Conservation (phyloP, 2,113 vertebrate species). For the Eidolon helvum region DNA sequence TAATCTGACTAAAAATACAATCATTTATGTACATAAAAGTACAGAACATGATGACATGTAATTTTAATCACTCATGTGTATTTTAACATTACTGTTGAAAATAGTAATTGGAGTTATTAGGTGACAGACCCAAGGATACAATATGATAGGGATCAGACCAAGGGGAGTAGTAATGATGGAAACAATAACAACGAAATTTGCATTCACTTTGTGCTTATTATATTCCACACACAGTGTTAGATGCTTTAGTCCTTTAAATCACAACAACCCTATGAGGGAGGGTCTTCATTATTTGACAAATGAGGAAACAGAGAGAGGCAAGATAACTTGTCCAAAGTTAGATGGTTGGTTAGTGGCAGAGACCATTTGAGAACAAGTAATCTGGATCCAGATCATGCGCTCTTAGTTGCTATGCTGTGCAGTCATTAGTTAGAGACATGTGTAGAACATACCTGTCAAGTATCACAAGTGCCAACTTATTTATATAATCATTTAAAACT, state of each 20-base stretch:
- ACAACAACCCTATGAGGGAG: background rate
- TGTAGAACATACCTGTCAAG: background rate
- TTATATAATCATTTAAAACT: background rate
- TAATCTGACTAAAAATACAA: background rate
- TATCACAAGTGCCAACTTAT: background rate
- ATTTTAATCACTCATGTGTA: background rate
- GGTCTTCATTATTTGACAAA: background rate
- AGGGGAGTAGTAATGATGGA: background rate
- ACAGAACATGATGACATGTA: background rate
- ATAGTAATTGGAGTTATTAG: background rate
- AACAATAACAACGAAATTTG: background rate
- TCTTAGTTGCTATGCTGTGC: background rate
- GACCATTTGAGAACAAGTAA: background rate
- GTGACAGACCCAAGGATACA: background rate
- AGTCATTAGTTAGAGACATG: background rate
- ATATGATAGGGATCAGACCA: background rate
- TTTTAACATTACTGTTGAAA: conserved; percentile 2
- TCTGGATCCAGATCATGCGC: background rate
- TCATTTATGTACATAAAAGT: background rate
- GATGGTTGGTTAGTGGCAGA: background rate
- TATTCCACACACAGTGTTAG: background rate
- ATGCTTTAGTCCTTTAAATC: background rate
- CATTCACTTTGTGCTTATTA: background rate
- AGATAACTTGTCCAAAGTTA: background rate
- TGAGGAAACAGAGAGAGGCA: background rate